Evolutionary conservation across 2,113 vertebrate genomes (phyloP), one percentile per base, ranked within the genome.

Genomic region (Gadus chalcogrammus): DNA sequence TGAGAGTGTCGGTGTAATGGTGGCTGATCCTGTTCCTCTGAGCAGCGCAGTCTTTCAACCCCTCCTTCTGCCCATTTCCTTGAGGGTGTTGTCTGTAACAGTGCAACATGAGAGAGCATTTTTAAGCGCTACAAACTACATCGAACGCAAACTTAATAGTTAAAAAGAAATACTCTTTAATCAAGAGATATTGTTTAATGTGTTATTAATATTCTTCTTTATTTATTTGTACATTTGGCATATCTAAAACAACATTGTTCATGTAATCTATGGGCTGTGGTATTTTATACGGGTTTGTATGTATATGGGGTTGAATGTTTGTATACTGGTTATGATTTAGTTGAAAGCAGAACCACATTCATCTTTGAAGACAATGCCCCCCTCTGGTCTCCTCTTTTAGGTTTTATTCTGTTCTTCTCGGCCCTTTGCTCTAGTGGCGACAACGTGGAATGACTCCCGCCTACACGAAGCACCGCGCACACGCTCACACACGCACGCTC

Each of bases 401-500:
- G 87, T 70, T 72, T 84, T 72, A 67, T 84, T 78, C 71, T 74
- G 78, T 72, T 72, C 72, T 82, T 80, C 78, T 82, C 84, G 80
- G 79, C 69, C 81, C 87, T 83, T 82, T 83, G 70, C 88, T 87
- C 90, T 92, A 83, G 88, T 77, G 91, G 90, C 24, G 81, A 85
- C 55, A 70, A 77, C 68, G 85, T 83, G 90, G 78, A 88, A 68
- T 79, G 87, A 88, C 92, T 94, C 92, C 93, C 93, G 89, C 88
- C 88, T 89, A 88, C 87, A 77, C 79, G 79, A 38, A 53, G 67
- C 61, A 42, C 4, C 42, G 8, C 42, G 9, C 70, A 18, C 74
- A 61, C 52, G 28, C 66, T 7, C 70, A 18, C 74, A 61, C 52
- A 18, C 66, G 76, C 90, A 84, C 91, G 87, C 87, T 35, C 31